Conservation (phyloP, 2,888 invertebrate species). For the Yponomeuta malinellus region DNA sequence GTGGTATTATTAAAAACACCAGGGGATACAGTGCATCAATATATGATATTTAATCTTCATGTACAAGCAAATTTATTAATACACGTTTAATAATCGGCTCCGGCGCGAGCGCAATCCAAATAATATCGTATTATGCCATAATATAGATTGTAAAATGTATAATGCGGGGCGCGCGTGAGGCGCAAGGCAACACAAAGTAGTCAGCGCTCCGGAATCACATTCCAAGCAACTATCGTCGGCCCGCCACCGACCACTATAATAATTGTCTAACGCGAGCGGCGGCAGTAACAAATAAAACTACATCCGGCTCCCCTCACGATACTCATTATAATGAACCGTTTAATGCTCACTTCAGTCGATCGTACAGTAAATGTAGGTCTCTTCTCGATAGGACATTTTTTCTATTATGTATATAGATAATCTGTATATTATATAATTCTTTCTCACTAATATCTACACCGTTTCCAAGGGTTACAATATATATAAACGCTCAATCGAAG, state of each 20-base stretch:
- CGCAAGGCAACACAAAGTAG: slow-evolving; percentile 55
- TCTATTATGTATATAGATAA: slow-evolving; percentile 74
- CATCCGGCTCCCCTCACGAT: slow-evolving; percentile 56
- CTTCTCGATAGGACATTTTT: slow-evolving; percentile 68
- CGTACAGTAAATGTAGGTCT: slow-evolving; percentile 64
- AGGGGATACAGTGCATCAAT: slow-evolving; percentile 81
- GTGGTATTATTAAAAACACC: slow-evolving; percentile 73
- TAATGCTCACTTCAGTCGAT: slow-evolving; percentile 67
- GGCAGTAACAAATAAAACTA: slow-evolving; percentile 57
- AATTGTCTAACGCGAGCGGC: slow-evolving; percentile 47
- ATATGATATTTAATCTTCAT: slow-evolving; percentile 86
- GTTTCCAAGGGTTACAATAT: slow-evolving; percentile 67
- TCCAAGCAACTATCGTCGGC: slow-evolving; percentile 46
- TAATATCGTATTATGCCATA: slow-evolving; percentile 75
- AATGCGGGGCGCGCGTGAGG: slow-evolving; percentile 41
- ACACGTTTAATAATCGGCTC: slow-evolving; percentile 64
- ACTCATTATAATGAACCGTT: slow-evolving; percentile 58
- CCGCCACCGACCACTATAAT: slow-evolving; percentile 43
- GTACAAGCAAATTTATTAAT: slow-evolving; percentile 84
- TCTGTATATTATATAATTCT: slow-evolving; percentile 72
- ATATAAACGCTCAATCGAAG: slow-evolving; percentile 37
- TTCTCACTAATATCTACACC: slow-evolving; percentile 76
- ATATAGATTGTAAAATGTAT: slow-evolving; percentile 61
- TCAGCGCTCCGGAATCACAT: slow-evolving; percentile 64
- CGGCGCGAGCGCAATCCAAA: slow-evolving; percentile 53